Base-by-base conservation (phyloP, 2,797 vertebrate species). In the Gymnothorax javanicus region DNA sequence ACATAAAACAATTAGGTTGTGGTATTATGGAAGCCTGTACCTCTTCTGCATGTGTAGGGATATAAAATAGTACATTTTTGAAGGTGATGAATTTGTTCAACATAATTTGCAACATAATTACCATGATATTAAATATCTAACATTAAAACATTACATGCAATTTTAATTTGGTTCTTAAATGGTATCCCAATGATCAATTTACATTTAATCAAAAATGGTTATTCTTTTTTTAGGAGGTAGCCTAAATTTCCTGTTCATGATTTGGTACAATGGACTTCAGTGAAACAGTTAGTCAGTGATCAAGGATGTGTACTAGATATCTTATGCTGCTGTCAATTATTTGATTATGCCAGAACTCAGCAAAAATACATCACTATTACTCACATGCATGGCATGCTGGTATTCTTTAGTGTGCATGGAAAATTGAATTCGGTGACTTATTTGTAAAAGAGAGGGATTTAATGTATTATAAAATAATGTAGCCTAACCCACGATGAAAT, bases 1-100 rank as follows among this genome's bases (percentile, higher is more conserved):
- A 87, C 87, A 91, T 93, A 91, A 91, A 91, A 88, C 90, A 94
- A 94, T 93, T 91, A 93, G 89, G 87, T 43, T 43, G 33, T 87
- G 82, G 69, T 89, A 84, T 88, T 87, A 89, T 88, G 81, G 85
- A 87, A 90, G 87, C 89, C 85, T n/a, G 69, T 56, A 85, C 87
- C 62, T 59, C 57, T 64, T 57, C 54, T 82, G 77, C 87, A 88
- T 50, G 52, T 88, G 71, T 73, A 15, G 71, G 27, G 27, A 73
- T 25, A 43, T 52, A 81, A 54, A 81, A 33, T 33, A 52, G 52
- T 23, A 81, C n/a, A 81, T 20, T 20, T 54, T 54, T 50, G 77
- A 54, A 81, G 25, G 52, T 20, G 7, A 7, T n/a, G 3, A 56
- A 81, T 54, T 52, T 56, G 2, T 52, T 23, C 52, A 54, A 52